Evolutionary conservation across 2,113 vertebrate species (phyloP), one percentile per base, ranked within the genome.

Genomic region (Tauraco erythrolophus): DNA sequence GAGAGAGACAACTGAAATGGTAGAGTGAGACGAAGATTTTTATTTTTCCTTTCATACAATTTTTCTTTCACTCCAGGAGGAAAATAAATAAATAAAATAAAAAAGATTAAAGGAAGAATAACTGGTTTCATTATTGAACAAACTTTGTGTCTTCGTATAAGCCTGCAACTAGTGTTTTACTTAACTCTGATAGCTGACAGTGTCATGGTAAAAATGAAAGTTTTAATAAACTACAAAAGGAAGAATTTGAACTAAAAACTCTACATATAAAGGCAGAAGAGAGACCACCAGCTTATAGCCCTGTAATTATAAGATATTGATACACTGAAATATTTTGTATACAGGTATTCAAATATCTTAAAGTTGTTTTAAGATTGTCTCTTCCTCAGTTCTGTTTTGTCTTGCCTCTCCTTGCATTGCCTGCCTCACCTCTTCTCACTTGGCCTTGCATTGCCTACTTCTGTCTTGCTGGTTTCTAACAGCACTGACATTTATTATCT

Each of bases 71-170:
- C 45, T 64, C 72, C 33, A 77, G 46, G 8, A 28, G 14, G n/a
- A 57, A 85, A 66, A 58, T 28, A 46, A 35, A 33, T 4, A 4
- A 14, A 22, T 64, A 70, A 24, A 10, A 23, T 7, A 28, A 33
- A 11, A 37, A 46, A 15, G 25, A 12, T 41, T 12, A 41, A 41
- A 41, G 41, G 41, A 53, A 60, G 80, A 90, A 92, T 60, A 94
- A 93, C 33, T 75, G 18, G 12, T 70, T 94, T 92, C 19, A 71
- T 96, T 95, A 91, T 57, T 91, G 64, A 78, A 86, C 46, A 87
- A 70, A 74, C n/a, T 66, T 54, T 43, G 4, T 62, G 14, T 71
- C 50, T 92, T 71, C 85, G 21, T 77, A 50, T 21, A 72, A 83
- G 46, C 8, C 54, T 57, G 57, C 39, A 94, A 48, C 6, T 46